Evolutionary conservation across 2,888 invertebrate species (phyloP).

Genomic region (Rhagonycha lutea): DNA sequence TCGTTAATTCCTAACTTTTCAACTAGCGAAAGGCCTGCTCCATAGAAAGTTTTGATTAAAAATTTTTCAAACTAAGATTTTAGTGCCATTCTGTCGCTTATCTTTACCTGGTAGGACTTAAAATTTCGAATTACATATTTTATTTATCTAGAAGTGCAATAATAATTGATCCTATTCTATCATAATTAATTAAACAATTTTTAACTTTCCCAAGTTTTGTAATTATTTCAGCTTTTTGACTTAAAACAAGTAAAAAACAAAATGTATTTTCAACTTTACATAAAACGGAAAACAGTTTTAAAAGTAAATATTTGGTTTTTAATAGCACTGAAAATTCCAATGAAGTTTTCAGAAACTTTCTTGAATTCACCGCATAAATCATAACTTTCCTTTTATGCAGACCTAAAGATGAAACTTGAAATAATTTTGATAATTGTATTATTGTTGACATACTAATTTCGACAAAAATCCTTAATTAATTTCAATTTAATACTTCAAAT

Average conservation of each 20-base stretch:
- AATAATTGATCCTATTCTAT: background rate
- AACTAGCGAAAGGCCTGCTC: no score
- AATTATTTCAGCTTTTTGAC: background rate
- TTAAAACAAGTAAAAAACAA: background rate
- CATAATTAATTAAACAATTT: background rate
- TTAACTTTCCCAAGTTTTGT: background rate
- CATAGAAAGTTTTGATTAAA: no score
- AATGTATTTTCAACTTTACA: background rate
- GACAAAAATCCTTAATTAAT: background rate
- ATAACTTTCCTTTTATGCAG: background rate
- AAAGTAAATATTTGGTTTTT: slow-evolving; percentile 1
- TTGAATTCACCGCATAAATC: background rate
- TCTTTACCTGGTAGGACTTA: no score
- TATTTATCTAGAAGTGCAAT: background rate
- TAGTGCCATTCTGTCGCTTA: no score
- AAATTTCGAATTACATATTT: no score
- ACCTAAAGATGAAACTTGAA: background rate
- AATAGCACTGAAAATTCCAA: background rate
- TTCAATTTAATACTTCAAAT: background rate
- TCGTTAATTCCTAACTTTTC: no score
- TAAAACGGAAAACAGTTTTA: background rate
- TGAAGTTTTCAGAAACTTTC: background rate
- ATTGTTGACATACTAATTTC: background rate
- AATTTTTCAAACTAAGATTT: no score
- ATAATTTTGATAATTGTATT: background rate